Evolutionary conservation across 2,113 vertebrate genomes (phyloP), one percentile per base, ranked within the genome.

Genomic region (Pollachius pollachius): DNA sequence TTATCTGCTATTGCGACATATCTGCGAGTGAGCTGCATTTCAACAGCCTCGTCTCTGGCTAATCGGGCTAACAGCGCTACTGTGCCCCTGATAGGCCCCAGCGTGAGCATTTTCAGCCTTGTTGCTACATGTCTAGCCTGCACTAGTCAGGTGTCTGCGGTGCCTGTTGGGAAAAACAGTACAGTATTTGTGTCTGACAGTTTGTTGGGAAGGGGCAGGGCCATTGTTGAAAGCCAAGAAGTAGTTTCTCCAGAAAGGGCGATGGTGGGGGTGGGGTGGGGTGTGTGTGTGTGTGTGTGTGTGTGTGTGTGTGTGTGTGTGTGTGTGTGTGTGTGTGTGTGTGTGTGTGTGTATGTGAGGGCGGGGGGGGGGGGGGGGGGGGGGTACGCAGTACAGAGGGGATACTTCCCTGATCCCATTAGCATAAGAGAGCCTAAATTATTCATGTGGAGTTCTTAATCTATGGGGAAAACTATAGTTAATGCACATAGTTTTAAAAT

Each of bases 401-500:
- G 95, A 95, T 96, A 98, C 95, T 97, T 96, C 95, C 95, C 96
- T 96, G 94, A 97, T 97, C 92, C 96, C 96, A 98, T 98, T 98
- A 98, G 95, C 96, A 98, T 98, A 97, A 97, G 94, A 96, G 95
- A 93, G 94, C 94, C 94, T 98, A 96, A 98, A 98, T 98, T 97
- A 98, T 98, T 98, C 95, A 98, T 98, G 95, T 84, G 87, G 94
- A 95, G 94, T 95, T 94, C 95, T 94, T 95, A 95, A 97, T 96
- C 96, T 96, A 94, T 96, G 94, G 96, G 95, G 95, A 96, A 96
- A 97, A 96, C 94, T 96, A 97, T 94, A 95, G 95, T 97, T 96
- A 97, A 98, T 98, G 97, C 95, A 96, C 94, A 96, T 95, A 96
- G 95, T 96, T 97, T 95, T 97, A 95, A 98, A 97, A 96, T 96